Evolutionary conservation across 2,797 vertebrate genomes (phyloP).

Genomic region (Intellagama lesueurii): DNA sequence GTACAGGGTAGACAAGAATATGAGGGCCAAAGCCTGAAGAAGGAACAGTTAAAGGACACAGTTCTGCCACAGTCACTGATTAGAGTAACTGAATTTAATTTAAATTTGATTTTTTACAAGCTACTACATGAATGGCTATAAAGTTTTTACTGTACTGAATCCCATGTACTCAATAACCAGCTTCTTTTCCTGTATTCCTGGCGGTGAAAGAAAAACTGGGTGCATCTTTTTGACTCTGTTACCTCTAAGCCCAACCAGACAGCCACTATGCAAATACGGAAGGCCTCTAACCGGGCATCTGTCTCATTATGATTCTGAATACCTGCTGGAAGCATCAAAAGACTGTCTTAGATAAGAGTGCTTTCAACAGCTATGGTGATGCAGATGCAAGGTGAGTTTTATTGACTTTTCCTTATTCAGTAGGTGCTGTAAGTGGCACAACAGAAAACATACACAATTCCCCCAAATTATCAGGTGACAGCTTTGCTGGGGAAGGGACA

Average conservation of each 20-base stretch:
- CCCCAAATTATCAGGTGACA: neutral
- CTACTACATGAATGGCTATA: neutral
- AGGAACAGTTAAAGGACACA: no score
- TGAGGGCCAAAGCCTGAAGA: no score
- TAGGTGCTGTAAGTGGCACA: neutral
- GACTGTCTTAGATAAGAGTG: neutral
- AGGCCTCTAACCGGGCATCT: neutral
- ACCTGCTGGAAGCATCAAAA: neutral
- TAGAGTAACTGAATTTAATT: neutral
- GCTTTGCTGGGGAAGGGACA: neutral
- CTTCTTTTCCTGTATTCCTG: neutral
- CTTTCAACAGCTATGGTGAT: neutral
- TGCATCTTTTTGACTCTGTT: no score
- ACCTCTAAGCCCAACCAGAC: no score
- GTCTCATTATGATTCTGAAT: neutral
- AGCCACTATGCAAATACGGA: neutral
- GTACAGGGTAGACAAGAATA: no score
- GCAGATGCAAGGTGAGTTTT: no score
- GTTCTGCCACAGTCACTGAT: no score
- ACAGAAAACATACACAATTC: neutral
- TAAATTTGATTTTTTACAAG: neutral
- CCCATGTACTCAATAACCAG: neutral
- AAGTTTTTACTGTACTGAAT: neutral
- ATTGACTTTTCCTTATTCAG: no score
- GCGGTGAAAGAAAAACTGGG: no score